Conservation (phyloP, 2,113 vertebrate species). For the Perca fluviatilis region DNA sequence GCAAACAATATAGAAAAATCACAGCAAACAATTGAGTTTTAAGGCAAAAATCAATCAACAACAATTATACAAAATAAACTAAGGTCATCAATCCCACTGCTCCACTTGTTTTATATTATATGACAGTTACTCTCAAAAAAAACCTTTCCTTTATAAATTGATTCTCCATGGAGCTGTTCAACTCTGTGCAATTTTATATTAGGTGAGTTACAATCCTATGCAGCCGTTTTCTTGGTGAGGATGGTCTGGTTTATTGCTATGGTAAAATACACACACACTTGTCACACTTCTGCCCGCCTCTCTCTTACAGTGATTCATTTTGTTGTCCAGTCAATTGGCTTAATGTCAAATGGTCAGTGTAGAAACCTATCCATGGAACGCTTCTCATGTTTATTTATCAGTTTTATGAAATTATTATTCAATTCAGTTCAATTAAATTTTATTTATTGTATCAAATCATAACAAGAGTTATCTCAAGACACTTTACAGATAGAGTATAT, state of each 20-base stretch:
- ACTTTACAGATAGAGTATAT: too few species aligned
- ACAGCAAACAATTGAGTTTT: too few species aligned
- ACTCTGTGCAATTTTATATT: slow-evolving; percentile 17
- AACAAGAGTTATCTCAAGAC: too few species aligned
- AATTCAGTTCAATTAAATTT: too few species aligned
- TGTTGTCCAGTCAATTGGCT: background rate
- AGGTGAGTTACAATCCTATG: background rate
- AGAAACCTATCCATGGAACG: background rate
- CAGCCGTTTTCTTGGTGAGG: too few species aligned
- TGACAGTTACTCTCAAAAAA: background rate
- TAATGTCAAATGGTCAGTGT: background rate
- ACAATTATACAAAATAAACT: too few species aligned
- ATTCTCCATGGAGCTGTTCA: slow-evolving; percentile 16
- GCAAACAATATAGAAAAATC: too few species aligned
- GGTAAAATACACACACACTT: slow-evolving; percentile 10
- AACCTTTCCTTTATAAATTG: background rate
- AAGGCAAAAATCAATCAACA: too few species aligned
- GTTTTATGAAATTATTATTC: background rate
- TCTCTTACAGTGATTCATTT: background rate
- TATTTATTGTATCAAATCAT: too few species aligned
- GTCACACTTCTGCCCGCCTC: background rate
- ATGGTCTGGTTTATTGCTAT: slow-evolving; percentile 6
- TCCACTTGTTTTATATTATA: too few species aligned
- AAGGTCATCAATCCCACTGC: too few species aligned
- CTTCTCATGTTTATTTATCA: background rate